Base-by-base conservation (phyloP, 1,140 invertebrate species). In the Drosophila rhopaloa region DNA sequence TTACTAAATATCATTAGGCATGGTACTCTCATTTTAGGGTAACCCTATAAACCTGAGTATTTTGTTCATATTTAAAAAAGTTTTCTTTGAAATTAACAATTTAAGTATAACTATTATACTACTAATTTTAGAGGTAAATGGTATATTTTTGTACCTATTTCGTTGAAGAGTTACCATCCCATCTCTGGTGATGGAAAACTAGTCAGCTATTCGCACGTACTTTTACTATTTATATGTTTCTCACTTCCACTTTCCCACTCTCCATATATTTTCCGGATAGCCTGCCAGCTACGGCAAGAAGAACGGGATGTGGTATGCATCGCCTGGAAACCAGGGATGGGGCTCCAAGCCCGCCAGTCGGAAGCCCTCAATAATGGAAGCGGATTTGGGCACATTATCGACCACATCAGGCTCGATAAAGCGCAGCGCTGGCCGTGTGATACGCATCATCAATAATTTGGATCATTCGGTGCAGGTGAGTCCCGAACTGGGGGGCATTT, bases 401-500 rank as follows among this genome's bases (percentile, higher is more conserved):
- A 92, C 91, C 76, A 93, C 93, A 43, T 94, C 94, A 56, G 95
- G 95, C 41, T 93, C 93, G 76, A 93, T 94, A 84, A 97, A 97
- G 82, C 95, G 96, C 32, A 95, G 95, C 68, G 96, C 96, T 19
- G 96, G 97, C 43, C 94, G 97, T 65, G 96, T 98, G 62, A 97
- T 98, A 84, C 94, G 97, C 59, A 97, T 98, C 90, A 97, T 98
- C 90, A 98, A 98, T 93, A 97, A 97, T 91, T 95, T 96, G 93
- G 97, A 98, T 92, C 97, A 97, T 86, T 96, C 96, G 29, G 96
- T 98, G 78, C 97, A 98, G 95, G 97, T 97, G 76, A 91, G 90
- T 91, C 41, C 66, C 19, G 46, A 51, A 19, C 11, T 50, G 35
- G 16, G 32, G n/a, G 43, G n/a, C 46, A 40, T 46, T 41, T 29